Percentiles rank a stretch among this genome's conserved stretches.
Evolutionary conservation across 2,113 vertebrate species (phyloP).

Genomic region (Seriola quinqueradiata): DNA sequence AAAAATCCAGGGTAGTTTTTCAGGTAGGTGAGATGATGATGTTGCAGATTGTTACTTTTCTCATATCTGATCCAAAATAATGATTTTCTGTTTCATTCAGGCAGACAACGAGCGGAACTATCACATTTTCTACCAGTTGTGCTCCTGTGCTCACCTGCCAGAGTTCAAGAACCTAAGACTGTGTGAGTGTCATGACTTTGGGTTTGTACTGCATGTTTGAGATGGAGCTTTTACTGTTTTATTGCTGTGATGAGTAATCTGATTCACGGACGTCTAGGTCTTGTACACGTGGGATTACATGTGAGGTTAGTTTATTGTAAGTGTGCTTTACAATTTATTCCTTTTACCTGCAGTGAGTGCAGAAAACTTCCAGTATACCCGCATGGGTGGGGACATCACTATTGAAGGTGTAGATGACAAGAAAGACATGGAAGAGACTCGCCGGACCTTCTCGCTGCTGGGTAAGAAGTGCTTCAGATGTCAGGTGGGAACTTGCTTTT

Average conservation of each 20-base stretch:
- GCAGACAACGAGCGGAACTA: conserved; percentile 97
- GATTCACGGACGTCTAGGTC: neutral
- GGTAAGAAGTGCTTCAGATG: conserved; percentile 79
- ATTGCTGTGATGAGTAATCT: neutral
- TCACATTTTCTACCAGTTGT: conserved; percentile 98
- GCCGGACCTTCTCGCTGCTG: conserved; percentile 89
- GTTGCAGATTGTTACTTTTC: neutral
- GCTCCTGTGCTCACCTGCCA: conserved; percentile 89
- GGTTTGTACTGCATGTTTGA: conserved; percentile 4
- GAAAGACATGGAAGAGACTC: conserved; percentile 92
- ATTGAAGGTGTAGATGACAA: conserved; percentile 92
- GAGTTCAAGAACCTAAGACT: conserved; percentile 91
- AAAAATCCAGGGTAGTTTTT: conserved; percentile 98
- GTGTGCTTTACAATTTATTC: neutral
- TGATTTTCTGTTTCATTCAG: conserved; percentile 79
- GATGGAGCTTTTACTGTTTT: neutral
- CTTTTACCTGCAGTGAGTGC: conserved; percentile 85
- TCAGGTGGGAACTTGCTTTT: neutral
- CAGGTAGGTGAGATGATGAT: conserved; percentile 83
- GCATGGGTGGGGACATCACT: conserved; percentile 86
- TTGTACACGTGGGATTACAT: neutral
- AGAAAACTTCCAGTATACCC: conserved; percentile 92
- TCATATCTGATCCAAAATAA: neutral
- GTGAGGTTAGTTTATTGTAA: neutral
- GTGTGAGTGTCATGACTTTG: conserved; percentile 83